Evolutionary conservation across 2,888 invertebrate genomes (phyloP).

Genomic region (Tenthredo amoena): DNA sequence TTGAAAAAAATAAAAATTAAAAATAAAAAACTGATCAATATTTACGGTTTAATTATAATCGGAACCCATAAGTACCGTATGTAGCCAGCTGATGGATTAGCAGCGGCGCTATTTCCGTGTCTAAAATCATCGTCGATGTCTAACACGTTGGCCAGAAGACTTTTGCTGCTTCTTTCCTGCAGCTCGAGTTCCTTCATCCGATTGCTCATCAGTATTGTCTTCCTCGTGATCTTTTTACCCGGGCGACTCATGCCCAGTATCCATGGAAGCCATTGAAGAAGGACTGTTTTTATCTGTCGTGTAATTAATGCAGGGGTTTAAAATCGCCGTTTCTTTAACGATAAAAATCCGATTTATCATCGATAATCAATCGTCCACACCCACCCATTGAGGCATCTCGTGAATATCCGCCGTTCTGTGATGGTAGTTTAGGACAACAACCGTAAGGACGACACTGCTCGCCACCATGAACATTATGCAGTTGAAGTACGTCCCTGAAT

Average conservation of each 20-base stretch:
- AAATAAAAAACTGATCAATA: neutral
- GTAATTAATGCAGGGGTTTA: no score
- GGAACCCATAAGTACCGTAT: conserved; percentile 41
- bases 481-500: conserved; percentile 98
- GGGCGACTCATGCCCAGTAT: conserved; percentile 97
- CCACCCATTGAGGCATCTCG: conserved; percentile 97
- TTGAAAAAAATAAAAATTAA: neutral
- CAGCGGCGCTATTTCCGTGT: conserved; percentile 83
- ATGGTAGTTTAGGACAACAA: conserved; percentile 98
- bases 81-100: conserved; percentile 51
- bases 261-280: conserved; percentile 99
- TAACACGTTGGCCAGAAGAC: conserved; percentile 95
- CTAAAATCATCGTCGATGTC: conserved; percentile 98
- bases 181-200: conserved; percentile 96
- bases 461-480: conserved; percentile 99
- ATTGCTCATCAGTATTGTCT: conserved; percentile 93
- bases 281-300: conserved; percentile 92
- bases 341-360: neutral
- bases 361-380: neutral
- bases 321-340: neutral
- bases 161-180: conserved; percentile 96
- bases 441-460: conserved; percentile 97
- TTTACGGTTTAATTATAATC: neutral
- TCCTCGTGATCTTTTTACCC: conserved; percentile 95
- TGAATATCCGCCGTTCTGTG: conserved; percentile 98